phyloP scores from a whole-genome alignment of 2,113 vertebrate species.

The Platichthys flesus region DNA sequence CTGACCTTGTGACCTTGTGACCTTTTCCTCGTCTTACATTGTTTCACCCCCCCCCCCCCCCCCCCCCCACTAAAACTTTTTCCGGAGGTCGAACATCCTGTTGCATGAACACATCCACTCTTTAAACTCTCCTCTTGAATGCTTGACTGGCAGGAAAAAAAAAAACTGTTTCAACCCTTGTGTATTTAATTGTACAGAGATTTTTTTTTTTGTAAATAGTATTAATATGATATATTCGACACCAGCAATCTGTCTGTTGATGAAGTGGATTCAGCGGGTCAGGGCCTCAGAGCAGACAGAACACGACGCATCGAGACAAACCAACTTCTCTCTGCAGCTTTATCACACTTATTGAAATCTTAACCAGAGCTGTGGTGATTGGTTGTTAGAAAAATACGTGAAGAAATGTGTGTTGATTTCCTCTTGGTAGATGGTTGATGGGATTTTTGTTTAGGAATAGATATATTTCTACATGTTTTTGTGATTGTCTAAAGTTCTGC shows the following conservation, averaged over 20 bases:
- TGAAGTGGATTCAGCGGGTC: constrained; percentile 51
- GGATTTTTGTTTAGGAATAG: constrained; percentile 18
- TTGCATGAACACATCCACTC: constrained; percentile 44
- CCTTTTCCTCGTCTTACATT: not conserved
- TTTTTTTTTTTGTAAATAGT: constrained; percentile 60
- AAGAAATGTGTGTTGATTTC: not conserved
- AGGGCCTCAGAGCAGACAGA: constrained; percentile 40
- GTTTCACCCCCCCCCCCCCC: not conserved
- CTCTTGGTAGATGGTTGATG: constrained; percentile 5
- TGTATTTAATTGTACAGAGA: constrained; percentile 76
- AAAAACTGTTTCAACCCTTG: constrained; percentile 29
- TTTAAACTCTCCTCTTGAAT: constrained; percentile 51
- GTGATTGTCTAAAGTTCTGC: not conserved
- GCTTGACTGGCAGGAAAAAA: constrained; percentile 44
- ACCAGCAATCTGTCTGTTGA: constrained; percentile 77
- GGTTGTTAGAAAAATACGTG: not conserved
- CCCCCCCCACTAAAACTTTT: not conserved
- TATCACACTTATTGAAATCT: not conserved
- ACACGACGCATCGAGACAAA: constrained; percentile 22
- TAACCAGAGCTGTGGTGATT: not conserved
- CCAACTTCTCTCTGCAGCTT: not conserved
- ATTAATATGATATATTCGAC: constrained; percentile 72
- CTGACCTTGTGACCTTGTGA: constrained; percentile 7
- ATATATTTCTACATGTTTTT: not conserved
- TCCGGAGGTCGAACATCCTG: constrained; percentile 38